Base-by-base conservation (phyloP, 2,888 invertebrate genomes). In the Lasioglossum villosulum region DNA sequence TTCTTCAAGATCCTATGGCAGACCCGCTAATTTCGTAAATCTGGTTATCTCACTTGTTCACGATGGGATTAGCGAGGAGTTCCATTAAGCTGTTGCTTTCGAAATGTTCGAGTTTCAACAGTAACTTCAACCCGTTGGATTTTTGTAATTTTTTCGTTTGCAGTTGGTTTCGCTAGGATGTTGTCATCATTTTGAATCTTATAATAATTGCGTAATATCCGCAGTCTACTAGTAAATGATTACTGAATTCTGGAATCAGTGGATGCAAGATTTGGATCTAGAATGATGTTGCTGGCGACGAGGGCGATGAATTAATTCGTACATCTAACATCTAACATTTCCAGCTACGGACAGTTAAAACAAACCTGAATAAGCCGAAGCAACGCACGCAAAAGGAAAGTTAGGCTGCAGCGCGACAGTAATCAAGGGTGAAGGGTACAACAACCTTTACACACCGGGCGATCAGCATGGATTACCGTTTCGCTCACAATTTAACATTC, bases 401-500 rank as follows among this genome's bases (percentile, higher is more conserved):
- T 30, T 34, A 30, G 19, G 34, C 19, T 30, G 30, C 34, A 23
- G 66, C 34, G 66, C 30, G 66, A 66, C 66, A 34, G 34, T 66
- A 66, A 66, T 66, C n/a, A 34, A 52, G 45, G 37, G 45, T 68
- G 30, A 37, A 30, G 34, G 77, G 48, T 45, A 78, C 68, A 37
- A 37, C 68, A 23, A 68, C 68, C 66, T 66, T 66, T 68, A 23
- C 68, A 23, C 52, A 14, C 5, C 56, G 30, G 23, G n/a, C 34
- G 56, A 52, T 16, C 27, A 37, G 23, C 37, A 39, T 4, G 68
- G 68, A 37, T 37, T 68, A 37, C n/a, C 68, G 37, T 39, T 68
- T 37, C 23, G 68, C 68, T 68, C 23, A 68, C 68, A 39, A 68
- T 68, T 68, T 68, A 68, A 68, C 37, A 37, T 68, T 39, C 68